These are phyloP conservation scores for Lanius collurio DNA, from an alignment of 2,113 vertebrate species.

Conservation along the genomic window DNA sequence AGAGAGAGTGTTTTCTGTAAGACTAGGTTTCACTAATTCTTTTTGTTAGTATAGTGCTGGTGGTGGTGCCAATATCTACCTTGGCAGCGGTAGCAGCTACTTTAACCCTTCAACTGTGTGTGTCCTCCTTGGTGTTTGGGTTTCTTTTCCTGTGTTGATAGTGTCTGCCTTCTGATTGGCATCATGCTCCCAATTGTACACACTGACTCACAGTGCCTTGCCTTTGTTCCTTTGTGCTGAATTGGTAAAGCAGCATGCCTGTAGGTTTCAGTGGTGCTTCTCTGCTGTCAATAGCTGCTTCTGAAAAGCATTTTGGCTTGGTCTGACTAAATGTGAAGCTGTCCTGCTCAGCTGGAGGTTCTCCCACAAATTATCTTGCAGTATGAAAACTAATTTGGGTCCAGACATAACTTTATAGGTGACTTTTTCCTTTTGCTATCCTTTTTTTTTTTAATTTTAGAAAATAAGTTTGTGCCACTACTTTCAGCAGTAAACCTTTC, in stretches of 20 bases:
- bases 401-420: neutral
- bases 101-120: neutral
- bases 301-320: neutral
- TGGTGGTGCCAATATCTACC: too few species aligned
- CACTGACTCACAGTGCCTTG: neutral
- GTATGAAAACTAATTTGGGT: neutral
- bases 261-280: neutral
- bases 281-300: neutral
- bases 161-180: neutral
- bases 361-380: neutral
- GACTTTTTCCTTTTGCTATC: neutral
- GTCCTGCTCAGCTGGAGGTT: neutral
- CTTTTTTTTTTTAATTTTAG: neutral
- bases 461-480: neutral
- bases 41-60: neutral
- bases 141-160: fast-evolving
- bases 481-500: neutral
- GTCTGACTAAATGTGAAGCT: neutral
- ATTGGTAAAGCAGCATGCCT: neutral
- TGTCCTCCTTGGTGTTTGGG: neutral
- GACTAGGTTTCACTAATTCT: neutral
- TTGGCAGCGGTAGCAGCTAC: neutral
- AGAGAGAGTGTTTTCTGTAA: neutral
- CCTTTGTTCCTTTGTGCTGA: neutral
- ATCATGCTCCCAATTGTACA: fast-evolving